Percentiles rank a stretch among this genome's conserved stretches.
Conservation (phyloP, 2,888 invertebrate species). For the Ditula angustiorana region DNA sequence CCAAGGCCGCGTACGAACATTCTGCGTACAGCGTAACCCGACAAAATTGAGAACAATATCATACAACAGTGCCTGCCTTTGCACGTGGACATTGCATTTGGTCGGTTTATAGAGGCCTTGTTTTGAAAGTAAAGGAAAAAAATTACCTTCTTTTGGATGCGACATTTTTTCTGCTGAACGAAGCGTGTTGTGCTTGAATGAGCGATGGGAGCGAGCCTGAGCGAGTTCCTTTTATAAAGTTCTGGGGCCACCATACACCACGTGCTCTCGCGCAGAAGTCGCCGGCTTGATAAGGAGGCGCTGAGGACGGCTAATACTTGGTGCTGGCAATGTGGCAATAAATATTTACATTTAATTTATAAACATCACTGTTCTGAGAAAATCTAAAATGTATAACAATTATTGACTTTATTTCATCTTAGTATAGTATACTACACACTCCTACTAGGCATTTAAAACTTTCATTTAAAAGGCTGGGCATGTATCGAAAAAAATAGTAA, state of each 20-base stretch:
- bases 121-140: constrained; percentile 40
- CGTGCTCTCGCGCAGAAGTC: constrained; percentile 68
- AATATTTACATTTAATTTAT: not conserved
- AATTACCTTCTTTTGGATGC: constrained; percentile 76
- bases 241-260: constrained; percentile 63
- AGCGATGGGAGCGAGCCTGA: constrained; percentile 62
- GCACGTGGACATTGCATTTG: constrained; percentile 36
- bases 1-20: constrained; percentile 31
- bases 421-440: too few relatives aligned
- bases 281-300: constrained; percentile 67
- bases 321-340: constrained; percentile 45
- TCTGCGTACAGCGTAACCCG: constrained; percentile 11
- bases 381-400: not conserved
- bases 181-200: constrained; percentile 57
- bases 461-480: too few relatives aligned
- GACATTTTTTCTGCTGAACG: constrained; percentile 61
- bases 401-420: not conserved
- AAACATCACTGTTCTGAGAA: not conserved
- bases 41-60: constrained; percentile 12
- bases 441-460: too few relatives aligned
- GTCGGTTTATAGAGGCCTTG: constrained; percentile 41
- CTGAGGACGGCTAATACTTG: constrained; percentile 51
- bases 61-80: not conserved
- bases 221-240: constrained; percentile 76
- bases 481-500: too few relatives aligned